Percentiles rank a stretch among this genome's conserved stretches.
Conservation (phyloP, 2,113 vertebrate genomes). For the Syrrhaptes paradoxus region DNA sequence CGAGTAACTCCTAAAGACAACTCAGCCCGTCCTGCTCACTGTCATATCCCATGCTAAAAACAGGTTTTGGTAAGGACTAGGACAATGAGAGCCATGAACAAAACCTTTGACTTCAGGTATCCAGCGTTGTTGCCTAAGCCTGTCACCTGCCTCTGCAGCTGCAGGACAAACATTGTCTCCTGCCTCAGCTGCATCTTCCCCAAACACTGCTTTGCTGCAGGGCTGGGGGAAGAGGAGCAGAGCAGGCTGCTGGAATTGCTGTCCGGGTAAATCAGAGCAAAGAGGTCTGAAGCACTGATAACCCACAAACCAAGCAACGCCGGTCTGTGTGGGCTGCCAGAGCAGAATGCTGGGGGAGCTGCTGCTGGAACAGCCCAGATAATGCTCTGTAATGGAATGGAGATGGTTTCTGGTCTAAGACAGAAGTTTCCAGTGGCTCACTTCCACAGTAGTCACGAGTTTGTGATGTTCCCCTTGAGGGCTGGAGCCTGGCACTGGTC, state of each 20-base stretch:
- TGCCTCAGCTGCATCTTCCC: neutral
- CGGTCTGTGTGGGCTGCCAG: rapidly evolving
- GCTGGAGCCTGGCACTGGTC: neutral
- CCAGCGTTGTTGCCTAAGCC: neutral
- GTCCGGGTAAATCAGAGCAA: neutral
- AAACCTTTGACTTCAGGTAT: neutral
- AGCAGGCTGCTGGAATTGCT: neutral
- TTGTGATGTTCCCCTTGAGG: neutral
- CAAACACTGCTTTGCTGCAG: neutral
- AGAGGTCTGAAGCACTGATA: neutral
- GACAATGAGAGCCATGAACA: neutral
- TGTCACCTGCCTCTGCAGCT: neutral
- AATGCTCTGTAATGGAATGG: neutral
- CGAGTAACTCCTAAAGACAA: neutral
- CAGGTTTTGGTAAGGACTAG: neutral
- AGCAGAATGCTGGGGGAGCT: neutral
- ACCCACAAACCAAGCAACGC: neutral
- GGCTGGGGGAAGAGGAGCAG: neutral
- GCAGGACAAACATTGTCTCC: neutral
- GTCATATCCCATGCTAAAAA: neutral
- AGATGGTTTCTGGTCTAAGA: neutral
- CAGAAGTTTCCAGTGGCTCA: neutral
- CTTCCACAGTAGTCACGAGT: neutral
- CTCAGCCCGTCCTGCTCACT: neutral
- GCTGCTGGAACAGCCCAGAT: neutral